Conservation (phyloP, 1,140 invertebrate species). For the Brachionus sp. region DNA sequence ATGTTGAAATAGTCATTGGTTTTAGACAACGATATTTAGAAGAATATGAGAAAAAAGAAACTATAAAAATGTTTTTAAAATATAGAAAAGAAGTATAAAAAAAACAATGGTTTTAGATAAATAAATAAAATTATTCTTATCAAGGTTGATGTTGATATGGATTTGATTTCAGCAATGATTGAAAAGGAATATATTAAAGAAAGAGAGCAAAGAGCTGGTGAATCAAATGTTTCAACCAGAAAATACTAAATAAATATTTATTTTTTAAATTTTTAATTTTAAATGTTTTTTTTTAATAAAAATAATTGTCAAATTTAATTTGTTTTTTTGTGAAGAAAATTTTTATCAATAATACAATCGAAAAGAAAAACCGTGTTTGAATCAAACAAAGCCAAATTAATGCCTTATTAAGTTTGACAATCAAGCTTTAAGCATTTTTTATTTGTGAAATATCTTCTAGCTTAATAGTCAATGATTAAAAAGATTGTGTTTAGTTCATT, state of each 20-base stretch:
- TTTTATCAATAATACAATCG: neutral
- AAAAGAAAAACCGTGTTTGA: neutral
- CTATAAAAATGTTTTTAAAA: constrained; percentile 69
- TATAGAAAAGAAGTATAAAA: constrained; percentile 64
- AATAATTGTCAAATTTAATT: neutral
- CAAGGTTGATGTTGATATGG: constrained; percentile 43
- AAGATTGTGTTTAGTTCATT: neutral
- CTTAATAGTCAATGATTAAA: neutral
- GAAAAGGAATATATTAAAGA: constrained; percentile 38
- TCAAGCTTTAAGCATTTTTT: neutral
- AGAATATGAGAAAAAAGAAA: constrained; percentile 72
- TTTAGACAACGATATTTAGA: constrained; percentile 72
- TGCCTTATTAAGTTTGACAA: neutral
- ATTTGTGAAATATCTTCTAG: neutral
- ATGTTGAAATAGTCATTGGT: constrained; percentile 74
- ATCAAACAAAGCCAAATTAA: neutral
- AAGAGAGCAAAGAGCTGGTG: constrained; percentile 13
- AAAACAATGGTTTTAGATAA: neutral
- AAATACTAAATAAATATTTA: constrained; percentile 32
- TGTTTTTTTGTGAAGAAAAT: neutral
- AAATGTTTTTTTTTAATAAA: neutral
- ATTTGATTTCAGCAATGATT: constrained; percentile 28
- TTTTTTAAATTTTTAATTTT: neutral
- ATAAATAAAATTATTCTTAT: neutral
- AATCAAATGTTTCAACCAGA: neutral